Base-by-base conservation (phyloP, 2,888 invertebrate species). In the Cenopis cana region DNA sequence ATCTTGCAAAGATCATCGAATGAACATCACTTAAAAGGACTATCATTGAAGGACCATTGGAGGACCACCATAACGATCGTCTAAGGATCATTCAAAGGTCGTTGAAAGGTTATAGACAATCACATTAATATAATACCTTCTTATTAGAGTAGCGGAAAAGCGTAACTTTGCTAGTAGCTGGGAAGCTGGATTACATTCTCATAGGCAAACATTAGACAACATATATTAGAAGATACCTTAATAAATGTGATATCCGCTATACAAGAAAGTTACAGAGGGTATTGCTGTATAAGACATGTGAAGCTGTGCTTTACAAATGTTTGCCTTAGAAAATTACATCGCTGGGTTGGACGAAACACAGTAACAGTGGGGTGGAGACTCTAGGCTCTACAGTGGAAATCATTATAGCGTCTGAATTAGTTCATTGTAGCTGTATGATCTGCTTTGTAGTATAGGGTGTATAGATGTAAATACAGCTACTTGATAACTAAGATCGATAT, bases 81-180 rank as follows among this genome's bases (percentile, higher is more conserved):
- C 4, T 29, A 46, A 20, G 12, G 36, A 38, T 36, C 36, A 36
- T 20, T 24, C 2, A 24, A 46, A n/a, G 18, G 10, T 5, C 10
- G 20, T 50, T 10, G n/a, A 50, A 50, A 18, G 9, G n/a, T 3
- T 12, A 46, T 46, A n/a, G 10, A 49, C 10, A 29, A 49, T 33
- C 9, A 50, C 14, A 20, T 55, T 29, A 29, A n/a, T 33, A 50
- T 36, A 17, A n/a, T n/a, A n/a, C n/a, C n/a, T n/a, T n/a, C n/a
- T n/a, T n/a, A n/a, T 8, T 33, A 64, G 52, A 52, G 24, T 54
- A 64, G 64, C 64, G 33, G 52, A 54, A 64, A 64, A 64, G 64
- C 64, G 52, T 11, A 61, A 18, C 5, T 38, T 52, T 52, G 50
- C 8, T 33, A 20, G 12, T 54, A 64, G 52, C 52, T 14, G 18